These are phyloP conservation scores for Cassiopea xamachana DNA, from an alignment of 30 jellyfish, hydroid and myxozoan species.

Conservation along the genomic window DNA sequence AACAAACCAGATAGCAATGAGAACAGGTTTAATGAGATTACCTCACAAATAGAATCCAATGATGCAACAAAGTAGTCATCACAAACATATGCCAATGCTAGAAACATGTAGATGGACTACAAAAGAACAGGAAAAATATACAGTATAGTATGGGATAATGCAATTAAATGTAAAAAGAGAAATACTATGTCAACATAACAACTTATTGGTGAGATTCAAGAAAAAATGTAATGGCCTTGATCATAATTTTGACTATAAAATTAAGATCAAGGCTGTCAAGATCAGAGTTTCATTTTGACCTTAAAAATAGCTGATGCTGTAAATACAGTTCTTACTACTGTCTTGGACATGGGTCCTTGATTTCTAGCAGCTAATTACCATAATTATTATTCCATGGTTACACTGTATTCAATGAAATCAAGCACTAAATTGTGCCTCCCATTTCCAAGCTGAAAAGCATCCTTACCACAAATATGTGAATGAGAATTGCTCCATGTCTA, in stretches of 20 bases:
- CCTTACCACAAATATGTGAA: slow-evolving; percentile 59
- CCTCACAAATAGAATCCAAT: slow-evolving; percentile 88
- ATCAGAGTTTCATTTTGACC: too few species aligned
- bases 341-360: too few species aligned
- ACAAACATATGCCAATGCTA: slow-evolving; percentile 92
- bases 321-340: too few species aligned
- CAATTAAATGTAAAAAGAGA: background rate
- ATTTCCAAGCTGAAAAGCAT: background rate
- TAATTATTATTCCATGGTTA: too few species aligned
- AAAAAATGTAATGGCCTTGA: too few species aligned
- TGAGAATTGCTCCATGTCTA: slow-evolving; percentile 67
- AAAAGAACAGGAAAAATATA: slow-evolving; percentile 4
- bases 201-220: too few species aligned
- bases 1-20: background rate
- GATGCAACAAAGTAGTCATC: slow-evolving; percentile 96
- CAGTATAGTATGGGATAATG: background rate
- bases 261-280: too few species aligned
- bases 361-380: too few species aligned
- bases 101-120: slow-evolving; percentile 89
- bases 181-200: background rate
- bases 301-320: too few species aligned
- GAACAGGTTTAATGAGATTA: background rate
- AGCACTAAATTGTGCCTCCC: background rate
- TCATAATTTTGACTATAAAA: too few species aligned
- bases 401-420: too few species aligned